Base-by-base conservation (phyloP, 2,797 vertebrate species). In the Carduelis carduelis region DNA sequence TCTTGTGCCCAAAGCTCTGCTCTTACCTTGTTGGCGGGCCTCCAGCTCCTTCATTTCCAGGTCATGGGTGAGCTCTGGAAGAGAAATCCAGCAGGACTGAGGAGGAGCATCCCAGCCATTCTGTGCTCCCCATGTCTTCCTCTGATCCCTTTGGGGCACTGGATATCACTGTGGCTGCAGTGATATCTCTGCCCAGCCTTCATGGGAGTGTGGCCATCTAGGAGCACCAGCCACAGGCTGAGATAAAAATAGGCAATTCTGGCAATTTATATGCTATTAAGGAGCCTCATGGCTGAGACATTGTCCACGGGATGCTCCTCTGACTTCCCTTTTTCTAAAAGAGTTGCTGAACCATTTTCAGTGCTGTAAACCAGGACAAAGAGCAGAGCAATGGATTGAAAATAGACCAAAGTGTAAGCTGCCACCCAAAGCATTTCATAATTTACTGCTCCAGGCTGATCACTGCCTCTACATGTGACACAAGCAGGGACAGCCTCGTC, bases 11-110 rank as follows among this genome's bases (percentile, higher is more conserved):
- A 61, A 56, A 74, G 39, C 24, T 8, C 21, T 10, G 59, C 34
- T 83, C 97, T 98, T 98, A 99, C 99, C 99, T 98, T 99, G 98
- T 76, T 98, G 98, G 61, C 95, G 98, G 80, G 98, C 98, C 94
- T 98, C 98, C 47, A 98, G 98, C 94, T 99, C 98, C 93, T 98
- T 99, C 89, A 98, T 98, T 96, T 99, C 99, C 97, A 99, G 98
- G 96, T 99, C 99, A 90, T 96, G 98, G 18, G 98, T 99, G 96
- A 99, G 96, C 97, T 99, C 99, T 99, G 97, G 24, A 74, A 95
- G 57, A 87, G 74, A 96, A 96, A 91, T 15, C 64, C 44, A 39
- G 55, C 11, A 24, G 69, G 46, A 32, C 26, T 96, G 80, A 95
- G 76, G 26, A 60, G 70, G 50, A 50, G 52, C 46, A 49, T 77